Percentiles rank a stretch among this genome's conserved stretches.
phyloP scores from a whole-genome alignment of 2,797 vertebrate genomes.

The Lacerta viridis region DNA sequence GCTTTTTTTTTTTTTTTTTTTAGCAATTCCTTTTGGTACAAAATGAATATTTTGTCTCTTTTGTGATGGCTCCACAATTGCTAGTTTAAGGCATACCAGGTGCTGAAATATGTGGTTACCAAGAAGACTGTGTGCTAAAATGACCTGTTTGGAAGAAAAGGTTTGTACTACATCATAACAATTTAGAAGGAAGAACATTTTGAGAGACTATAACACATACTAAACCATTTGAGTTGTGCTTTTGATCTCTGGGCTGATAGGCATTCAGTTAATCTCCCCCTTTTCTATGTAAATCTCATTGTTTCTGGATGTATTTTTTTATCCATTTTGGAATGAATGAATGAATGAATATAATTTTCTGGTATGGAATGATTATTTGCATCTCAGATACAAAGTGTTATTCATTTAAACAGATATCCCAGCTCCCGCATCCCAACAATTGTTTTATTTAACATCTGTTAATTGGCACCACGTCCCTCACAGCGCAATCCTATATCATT shows the following conservation, averaged over 20 bases:
- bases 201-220: background rate
- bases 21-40: background rate
- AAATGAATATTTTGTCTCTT: background rate
- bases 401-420: too few relatives aligned
- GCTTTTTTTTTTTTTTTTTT: background rate
- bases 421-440: too few relatives aligned
- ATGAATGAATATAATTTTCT: background rate
- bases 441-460: too few relatives aligned
- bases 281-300: background rate
- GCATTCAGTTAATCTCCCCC: too few relatives aligned
- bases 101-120: background rate
- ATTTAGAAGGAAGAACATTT: background rate
- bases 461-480: too few relatives aligned
- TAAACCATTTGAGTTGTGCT: background rate
- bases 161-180: background rate
- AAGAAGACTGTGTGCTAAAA: background rate
- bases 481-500: too few relatives aligned
- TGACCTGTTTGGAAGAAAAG: background rate
- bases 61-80: background rate
- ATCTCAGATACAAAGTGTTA: background rate
- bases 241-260: background rate
- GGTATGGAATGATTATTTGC: background rate
- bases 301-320: background rate
- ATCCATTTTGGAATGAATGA: background rate
- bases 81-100: background rate